phyloP scores from a whole-genome alignment of 2,888 invertebrate genomes.

The Drosophila monieri region DNA sequence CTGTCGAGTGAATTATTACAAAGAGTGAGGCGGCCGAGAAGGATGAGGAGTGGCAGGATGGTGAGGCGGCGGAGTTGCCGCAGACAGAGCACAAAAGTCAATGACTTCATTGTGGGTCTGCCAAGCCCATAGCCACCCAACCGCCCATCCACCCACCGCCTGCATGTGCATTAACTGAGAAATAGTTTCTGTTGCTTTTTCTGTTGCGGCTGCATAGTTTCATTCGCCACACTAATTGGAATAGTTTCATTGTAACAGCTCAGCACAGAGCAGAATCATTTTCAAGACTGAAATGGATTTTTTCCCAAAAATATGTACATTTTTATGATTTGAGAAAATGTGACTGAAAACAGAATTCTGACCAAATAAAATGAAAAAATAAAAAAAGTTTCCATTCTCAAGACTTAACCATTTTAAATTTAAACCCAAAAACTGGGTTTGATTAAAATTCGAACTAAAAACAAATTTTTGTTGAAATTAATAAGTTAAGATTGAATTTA shows the following conservation, averaged over 20 bases:
- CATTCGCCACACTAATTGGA: constrained; percentile 72
- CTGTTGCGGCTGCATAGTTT: constrained; percentile 71
- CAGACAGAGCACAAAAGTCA: constrained; percentile 69
- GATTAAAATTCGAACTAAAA: too few relatives aligned
- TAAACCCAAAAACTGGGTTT: too few relatives aligned
- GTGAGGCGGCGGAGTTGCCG: constrained; percentile 38
- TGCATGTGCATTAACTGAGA: constrained; percentile 72
- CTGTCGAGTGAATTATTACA: constrained; percentile 68
- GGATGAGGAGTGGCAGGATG: constrained; percentile 14
- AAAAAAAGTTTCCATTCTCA: too few relatives aligned
- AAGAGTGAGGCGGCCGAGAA: constrained; percentile 37
- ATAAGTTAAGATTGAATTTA: too few relatives aligned
- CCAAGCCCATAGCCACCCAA: constrained; percentile 3
- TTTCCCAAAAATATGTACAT: background rate
- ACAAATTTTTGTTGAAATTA: too few relatives aligned
- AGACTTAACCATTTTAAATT: too few relatives aligned
- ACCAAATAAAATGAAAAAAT: too few relatives aligned
- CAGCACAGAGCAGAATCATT: background rate
- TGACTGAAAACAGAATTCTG: too few relatives aligned
- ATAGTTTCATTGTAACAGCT: constrained; percentile 65
- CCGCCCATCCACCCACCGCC: constrained; percentile 8
- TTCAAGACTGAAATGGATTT: background rate
- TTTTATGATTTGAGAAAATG: background rate
- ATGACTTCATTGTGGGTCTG: constrained; percentile 72
- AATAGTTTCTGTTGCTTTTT: constrained; percentile 58